phyloP scores from a whole-genome alignment of 2,797 vertebrate species.

The Sitta carolinensis region DNA sequence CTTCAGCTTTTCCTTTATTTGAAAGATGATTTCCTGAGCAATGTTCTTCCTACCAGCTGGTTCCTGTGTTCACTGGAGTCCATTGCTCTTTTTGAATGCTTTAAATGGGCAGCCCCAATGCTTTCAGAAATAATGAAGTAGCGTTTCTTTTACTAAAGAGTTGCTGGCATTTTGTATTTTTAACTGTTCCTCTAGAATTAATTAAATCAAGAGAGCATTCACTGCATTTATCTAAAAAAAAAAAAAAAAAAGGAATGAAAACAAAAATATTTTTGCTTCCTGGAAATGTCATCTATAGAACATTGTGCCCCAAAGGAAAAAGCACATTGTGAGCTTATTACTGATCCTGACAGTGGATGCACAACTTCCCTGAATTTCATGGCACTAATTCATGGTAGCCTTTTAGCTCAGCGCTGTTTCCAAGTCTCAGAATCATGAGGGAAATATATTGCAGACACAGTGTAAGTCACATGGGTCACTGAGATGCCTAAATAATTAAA shows the following conservation, averaged over 20 bases:
- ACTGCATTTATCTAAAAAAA: background rate
- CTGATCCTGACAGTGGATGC: background rate
- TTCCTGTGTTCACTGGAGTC: background rate
- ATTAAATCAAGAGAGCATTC: background rate
- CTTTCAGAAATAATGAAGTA: background rate
- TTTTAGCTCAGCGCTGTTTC: background rate
- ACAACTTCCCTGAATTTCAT: background rate
- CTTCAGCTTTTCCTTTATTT: constrained; percentile 6
- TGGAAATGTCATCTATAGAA: constrained; percentile 27
- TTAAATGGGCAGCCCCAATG: background rate
- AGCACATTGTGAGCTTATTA: background rate
- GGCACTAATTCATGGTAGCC: background rate
- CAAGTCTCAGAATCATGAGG: background rate
- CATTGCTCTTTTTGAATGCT: background rate
- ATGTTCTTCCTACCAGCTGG: background rate
- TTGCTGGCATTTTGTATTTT: constrained; percentile 21
- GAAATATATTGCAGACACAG: background rate
- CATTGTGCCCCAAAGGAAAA: constrained; percentile 16
- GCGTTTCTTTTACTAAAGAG: background rate
- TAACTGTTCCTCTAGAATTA: constrained; percentile 17
- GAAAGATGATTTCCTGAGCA: background rate
- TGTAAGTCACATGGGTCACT: background rate
- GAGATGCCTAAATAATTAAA: constrained; percentile 26
- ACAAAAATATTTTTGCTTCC: constrained; percentile 1
- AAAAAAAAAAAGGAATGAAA: background rate